Base-by-base conservation (phyloP, 1,140 invertebrate species). In the Heliconius congener region DNA sequence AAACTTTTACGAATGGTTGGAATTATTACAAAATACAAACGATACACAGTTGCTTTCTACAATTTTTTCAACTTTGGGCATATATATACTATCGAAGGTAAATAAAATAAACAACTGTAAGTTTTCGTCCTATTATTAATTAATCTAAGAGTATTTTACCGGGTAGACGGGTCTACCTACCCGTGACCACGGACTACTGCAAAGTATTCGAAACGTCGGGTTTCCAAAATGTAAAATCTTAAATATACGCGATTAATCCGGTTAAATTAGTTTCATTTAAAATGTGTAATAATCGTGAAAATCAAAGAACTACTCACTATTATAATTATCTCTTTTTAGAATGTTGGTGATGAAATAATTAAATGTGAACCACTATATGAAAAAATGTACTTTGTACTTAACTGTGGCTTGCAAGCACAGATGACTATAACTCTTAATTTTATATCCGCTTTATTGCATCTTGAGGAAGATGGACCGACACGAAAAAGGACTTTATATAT, bases 361-460 rank as follows among this genome's bases (percentile, higher is more conserved):
- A 90, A 86, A 76, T 88, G 73, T 66, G 82, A 85, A 27, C 39
- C 80, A 3, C 50, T 94, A 9, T 94, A 93, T 39, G 84, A 88
- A 16, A 89, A 84, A 78, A 85, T 92, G 23, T 52, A 46, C 42
- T 76, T 78, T 37, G 78, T 91, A 52, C 79, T 94, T 39, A 81
- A 60, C 5, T 83, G 82, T 23, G 82, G 87, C 39, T 81, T 85
- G 37, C 85, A 86, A 37, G 71, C 82, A 27, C 90, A 90, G 81
- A 85, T 82, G 2, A 83, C 83, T 4, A 50, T 84, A 11, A 80
- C 83, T 6, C 83, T 94, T 11, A 90, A 93, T 78, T 92, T 94
- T 52, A 71, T 94, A 27, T 80, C 86, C 8, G 76, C 85, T 18
- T 50, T 94, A 16, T 73, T 93, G 18, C 86, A 87, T 42, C 76